Base-by-base conservation (phyloP, 2,797 vertebrate species). In the Rhyacichthys aspro region DNA sequence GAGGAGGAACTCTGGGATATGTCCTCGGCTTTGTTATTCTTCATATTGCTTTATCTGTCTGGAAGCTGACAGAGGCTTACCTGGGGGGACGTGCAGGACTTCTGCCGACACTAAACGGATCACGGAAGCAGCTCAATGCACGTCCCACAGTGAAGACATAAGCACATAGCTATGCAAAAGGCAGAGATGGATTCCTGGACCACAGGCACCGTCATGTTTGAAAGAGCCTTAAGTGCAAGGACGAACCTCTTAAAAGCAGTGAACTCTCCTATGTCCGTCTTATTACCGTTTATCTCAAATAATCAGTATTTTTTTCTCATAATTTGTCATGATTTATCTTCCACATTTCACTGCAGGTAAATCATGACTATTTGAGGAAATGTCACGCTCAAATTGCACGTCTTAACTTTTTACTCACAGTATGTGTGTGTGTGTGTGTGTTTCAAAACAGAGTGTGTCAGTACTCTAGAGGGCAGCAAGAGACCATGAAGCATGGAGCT, bases 381-480 rank as follows among this genome's bases (percentile, higher is more conserved):
- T 66, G 16, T 55, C 65, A 63, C 69, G 57, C 38, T 49, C 72
- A 61, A 49, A 72, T 81, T 79, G 76, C 69, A 69, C 49, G 56
- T 75, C 59, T 47, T 78, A 78, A 74, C 59, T 69, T 53, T 28
- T 28, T 28, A 28, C 23, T 28, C 23, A 54, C 76, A 73, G 82
- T 76, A 72, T 70, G 38, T 43, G 33, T 8, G 8, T 23, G 18
- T 32, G 54, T 55, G 36, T 38, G 11, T 49, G 49, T 55, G 14
- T 57, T 54, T 44, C 15, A 6, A 70, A 17, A 14, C 4, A 55
- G 63, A 38, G 60, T 56, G 59, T 55, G 63, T 42, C 6, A 64
- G 69, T 76, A 84, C 89, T 89, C 82, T 89, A 90, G 89, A 89
- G 84, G 88, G 88, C 89, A 90, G 88, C 82, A 90, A 74, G 79